Percentiles rank a stretch among this genome's conserved stretches.
Evolutionary conservation across 2,888 invertebrate genomes (phyloP).

Genomic region (Dasypolia templi): DNA sequence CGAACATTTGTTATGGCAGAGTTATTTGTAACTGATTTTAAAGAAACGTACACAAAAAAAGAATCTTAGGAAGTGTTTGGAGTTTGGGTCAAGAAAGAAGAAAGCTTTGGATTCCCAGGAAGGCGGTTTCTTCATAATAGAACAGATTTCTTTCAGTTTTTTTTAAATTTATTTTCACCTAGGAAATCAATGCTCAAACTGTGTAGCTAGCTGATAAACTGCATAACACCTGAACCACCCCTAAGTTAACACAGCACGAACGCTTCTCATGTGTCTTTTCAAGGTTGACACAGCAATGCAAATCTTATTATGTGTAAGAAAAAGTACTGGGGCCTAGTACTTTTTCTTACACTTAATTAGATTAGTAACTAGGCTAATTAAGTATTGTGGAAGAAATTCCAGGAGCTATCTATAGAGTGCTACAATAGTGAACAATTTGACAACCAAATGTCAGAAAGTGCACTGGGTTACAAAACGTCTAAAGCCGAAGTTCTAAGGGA

Average conservation of each 20-base stretch:
- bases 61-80: no score
- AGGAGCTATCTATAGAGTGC: not conserved
- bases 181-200: no score
- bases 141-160: no score
- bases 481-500: not conserved
- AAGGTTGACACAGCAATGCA: not conserved
- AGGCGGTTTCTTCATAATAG: no score
- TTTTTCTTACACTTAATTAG: no score
- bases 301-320: no score
- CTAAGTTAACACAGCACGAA: not conserved
- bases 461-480: not conserved
- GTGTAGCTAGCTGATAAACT: not conserved
- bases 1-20: slow-evolving; percentile 8
- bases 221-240: not conserved
- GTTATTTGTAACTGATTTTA: slow-evolving; percentile 2
- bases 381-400: not conserved
- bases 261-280: not conserved
- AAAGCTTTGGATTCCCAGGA: no score
- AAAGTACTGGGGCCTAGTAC: no score
- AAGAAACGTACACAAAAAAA: not conserved
- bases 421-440: not conserved
- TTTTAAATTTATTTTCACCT: no score
- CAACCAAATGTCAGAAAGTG: not conserved
- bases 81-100: no score
- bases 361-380: not conserved